Percentiles rank a stretch among this genome's conserved stretches.
These are phyloP conservation scores for Phenganax subtilis DNA, from an alignment of 92 coral and sea anemone genomes.

Conservation along the genomic window DNA sequence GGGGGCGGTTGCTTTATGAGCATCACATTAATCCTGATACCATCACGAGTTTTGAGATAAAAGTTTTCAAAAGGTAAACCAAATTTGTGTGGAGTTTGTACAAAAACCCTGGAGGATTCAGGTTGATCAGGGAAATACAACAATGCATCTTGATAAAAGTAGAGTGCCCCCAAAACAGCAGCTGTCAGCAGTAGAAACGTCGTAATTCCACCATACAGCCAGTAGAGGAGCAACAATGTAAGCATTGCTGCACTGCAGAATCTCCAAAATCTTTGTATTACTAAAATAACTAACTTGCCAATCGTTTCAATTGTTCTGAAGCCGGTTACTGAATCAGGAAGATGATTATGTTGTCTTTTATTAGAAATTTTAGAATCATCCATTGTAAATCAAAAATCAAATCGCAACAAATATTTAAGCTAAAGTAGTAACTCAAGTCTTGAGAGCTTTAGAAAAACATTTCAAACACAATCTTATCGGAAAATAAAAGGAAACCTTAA, in stretches of 20 bases:
- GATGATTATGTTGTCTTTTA: conserved; percentile 58
- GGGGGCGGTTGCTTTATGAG: conserved; percentile 78
- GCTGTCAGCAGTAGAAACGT: conserved; percentile 83
- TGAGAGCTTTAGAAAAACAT: too few relatives aligned
- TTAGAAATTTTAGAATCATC: conserved; percentile 57
- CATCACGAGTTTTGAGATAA: conserved; percentile 83
- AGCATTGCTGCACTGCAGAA: conserved; percentile 92
- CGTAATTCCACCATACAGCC: conserved; percentile 95
- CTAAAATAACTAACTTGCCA: conserved; percentile 71
- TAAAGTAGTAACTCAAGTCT: too few relatives aligned
- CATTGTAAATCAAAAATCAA: neutral
- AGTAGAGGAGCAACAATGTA: conserved; percentile 74
- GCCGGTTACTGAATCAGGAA: conserved; percentile 57
- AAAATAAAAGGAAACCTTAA: too few relatives aligned
- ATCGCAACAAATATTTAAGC: too few relatives aligned
- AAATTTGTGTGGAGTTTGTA: conserved; percentile 80
- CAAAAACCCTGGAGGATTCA: conserved; percentile 81
- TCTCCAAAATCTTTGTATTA: conserved; percentile 84
- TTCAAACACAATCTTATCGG: too few relatives aligned
- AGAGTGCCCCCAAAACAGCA: conserved; percentile 83
- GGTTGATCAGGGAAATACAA: conserved; percentile 96
- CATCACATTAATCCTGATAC: conserved; percentile 75
- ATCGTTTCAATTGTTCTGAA: conserved; percentile 86
- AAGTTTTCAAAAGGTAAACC: conserved; percentile 90
- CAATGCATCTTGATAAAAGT: conserved; percentile 89